phyloP scores from a whole-genome alignment of 1,140 invertebrate species.

The Papilio dardanus region DNA sequence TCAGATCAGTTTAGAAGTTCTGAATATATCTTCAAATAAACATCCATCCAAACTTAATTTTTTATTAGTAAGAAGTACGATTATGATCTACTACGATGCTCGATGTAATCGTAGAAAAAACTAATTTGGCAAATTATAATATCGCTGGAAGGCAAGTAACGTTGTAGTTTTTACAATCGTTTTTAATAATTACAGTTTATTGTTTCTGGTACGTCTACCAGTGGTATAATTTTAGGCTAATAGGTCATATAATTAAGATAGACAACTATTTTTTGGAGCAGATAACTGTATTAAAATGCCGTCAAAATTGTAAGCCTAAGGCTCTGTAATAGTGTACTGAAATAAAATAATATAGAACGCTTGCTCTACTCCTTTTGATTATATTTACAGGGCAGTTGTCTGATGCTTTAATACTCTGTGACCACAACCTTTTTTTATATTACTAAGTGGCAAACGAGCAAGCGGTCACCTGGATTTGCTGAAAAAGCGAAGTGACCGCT shows the following conservation, averaged over 20 bases:
- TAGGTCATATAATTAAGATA: conserved; percentile 43
- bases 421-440: too few relatives aligned
- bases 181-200: conserved; percentile 43
- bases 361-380: not conserved
- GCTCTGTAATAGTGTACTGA: too few relatives aligned
- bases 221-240: conserved; percentile 48
- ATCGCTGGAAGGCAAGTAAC: conserved; percentile 33
- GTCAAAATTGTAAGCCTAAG: not conserved
- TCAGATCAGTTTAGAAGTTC: too few relatives aligned
- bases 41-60: too few relatives aligned
- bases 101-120: conserved; percentile 15
- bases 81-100: not conserved
- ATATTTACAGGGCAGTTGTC: conserved; percentile 6
- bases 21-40: too few relatives aligned
- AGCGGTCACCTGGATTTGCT: too few relatives aligned
- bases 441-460: too few relatives aligned
- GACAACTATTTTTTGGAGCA: conserved; percentile 45
- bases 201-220: conserved; percentile 42
- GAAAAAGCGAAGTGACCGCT: too few relatives aligned
- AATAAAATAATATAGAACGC: too few relatives aligned
- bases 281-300: conserved; percentile 43
- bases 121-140: conserved; percentile 38
- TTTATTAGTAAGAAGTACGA: too few relatives aligned
- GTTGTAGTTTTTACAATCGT: conserved; percentile 38
- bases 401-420: not conserved